Evolutionary conservation across 2,888 invertebrate genomes (phyloP).

Genomic region (Amphipyra tragopoginis): DNA sequence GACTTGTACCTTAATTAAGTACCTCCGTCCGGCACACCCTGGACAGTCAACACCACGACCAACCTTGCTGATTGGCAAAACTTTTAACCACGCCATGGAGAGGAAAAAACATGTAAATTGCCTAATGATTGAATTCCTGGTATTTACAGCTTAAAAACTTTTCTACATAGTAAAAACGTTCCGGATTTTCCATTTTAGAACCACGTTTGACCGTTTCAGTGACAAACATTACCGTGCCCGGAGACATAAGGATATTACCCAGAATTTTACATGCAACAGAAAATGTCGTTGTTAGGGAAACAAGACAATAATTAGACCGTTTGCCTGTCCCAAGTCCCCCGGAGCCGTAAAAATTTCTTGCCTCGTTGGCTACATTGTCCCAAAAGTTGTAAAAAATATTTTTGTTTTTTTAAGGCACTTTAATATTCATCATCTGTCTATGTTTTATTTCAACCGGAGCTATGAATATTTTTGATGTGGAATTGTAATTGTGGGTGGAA

Average conservation of each 20-base stretch:
- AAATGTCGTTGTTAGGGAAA: conserved; percentile 43
- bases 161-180: background rate
- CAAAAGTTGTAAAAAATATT: conserved; percentile 43
- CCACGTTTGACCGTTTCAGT: background rate
- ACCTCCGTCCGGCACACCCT: too few relatives aligned
- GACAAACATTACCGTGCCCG: conserved; percentile 1
- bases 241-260: conserved; percentile 16
- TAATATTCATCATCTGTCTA: conserved; percentile 50
- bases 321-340: conserved; percentile 44
- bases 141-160: too few relatives aligned
- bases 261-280: conserved; percentile 32
- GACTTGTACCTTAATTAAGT: too few relatives aligned
- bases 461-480: conserved; percentile 42
- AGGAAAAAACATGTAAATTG: too few relatives aligned
- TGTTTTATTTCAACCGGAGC: conserved; percentile 35
- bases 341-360: conserved; percentile 51
- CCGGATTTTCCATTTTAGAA: background rate
- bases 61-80: too few relatives aligned
- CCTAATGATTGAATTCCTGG: too few relatives aligned
- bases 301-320: conserved; percentile 57
- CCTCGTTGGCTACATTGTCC: conserved; percentile 55
- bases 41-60: too few relatives aligned
- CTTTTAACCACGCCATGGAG: too few relatives aligned
- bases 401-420: conserved; percentile 35
- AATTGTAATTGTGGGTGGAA: conserved; percentile 26